Conservation (phyloP, 2,888 invertebrate species). For the Portevinia maculata region DNA sequence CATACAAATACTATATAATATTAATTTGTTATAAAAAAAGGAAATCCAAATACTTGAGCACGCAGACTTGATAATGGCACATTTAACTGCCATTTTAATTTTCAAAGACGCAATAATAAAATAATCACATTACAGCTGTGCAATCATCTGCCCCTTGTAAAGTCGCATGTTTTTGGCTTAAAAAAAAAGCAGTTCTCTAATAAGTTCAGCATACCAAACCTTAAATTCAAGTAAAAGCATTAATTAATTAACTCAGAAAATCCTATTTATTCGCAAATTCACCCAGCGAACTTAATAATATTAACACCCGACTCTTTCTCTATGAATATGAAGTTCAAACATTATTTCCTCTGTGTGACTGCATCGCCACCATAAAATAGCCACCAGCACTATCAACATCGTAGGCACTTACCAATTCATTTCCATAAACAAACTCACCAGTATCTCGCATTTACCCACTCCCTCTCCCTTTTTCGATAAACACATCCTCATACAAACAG, state of each 20-base stretch:
- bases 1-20: no score
- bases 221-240: slow-evolving; percentile 12
- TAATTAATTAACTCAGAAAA: slow-evolving; percentile 49
- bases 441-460: neutral
- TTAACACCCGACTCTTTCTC: slow-evolving; percentile 15
- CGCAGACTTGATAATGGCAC: no score
- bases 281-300: slow-evolving; percentile 7
- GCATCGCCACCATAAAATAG: slow-evolving; percentile 54
- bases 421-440: slow-evolving; percentile 70
- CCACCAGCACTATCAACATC: slow-evolving; percentile 65
- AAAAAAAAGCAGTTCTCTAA: no score
- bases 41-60: no score
- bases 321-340: slow-evolving; percentile 58
- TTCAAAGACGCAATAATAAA: no score
- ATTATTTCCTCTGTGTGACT: slow-evolving; percentile 61
- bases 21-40: no score
- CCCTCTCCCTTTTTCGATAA: neutral
- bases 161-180: no score
- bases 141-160: no score
- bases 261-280: slow-evolving; percentile 40
- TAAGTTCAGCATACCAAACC: no score
- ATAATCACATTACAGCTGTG: no score
- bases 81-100: no score
- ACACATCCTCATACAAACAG: slow-evolving; percentile 50
- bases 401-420: slow-evolving; percentile 55